Conservation (phyloP, 2,888 invertebrate genomes). For the Monopis laevigella region DNA sequence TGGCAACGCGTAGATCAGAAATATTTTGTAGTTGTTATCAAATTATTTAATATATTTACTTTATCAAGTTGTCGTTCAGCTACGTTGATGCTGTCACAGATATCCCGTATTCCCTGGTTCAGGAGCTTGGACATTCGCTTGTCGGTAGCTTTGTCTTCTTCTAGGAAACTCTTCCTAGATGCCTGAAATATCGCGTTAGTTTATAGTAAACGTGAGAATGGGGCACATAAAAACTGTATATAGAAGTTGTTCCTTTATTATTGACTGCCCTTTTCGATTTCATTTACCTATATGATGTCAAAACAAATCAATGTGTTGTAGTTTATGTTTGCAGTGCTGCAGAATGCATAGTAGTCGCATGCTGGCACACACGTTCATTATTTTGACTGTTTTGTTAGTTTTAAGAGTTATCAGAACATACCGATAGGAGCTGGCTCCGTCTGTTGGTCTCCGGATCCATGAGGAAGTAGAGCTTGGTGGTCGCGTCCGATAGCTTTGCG, state of each 20-base stretch:
- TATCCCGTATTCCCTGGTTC: neutral
- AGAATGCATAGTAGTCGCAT: too few species aligned
- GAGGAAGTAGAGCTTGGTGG: conserved; percentile 42
- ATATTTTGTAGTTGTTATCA: neutral
- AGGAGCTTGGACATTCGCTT: neutral
- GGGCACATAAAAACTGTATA: too few species aligned
- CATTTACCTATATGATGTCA: too few species aligned
- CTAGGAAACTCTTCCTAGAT: conserved; percentile 8
- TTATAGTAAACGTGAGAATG: too few species aligned
- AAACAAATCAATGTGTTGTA: too few species aligned
- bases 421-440: conserved; percentile 33
- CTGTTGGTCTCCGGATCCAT: conserved; percentile 32
- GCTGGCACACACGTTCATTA: too few species aligned
- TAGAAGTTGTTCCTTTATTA: too few species aligned
- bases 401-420: too few species aligned
- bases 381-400: too few species aligned
- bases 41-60: neutral
- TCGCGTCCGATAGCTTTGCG: conserved; percentile 38
- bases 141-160: neutral
- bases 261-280: too few species aligned
- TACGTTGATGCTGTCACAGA: neutral
- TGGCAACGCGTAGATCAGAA: too few species aligned
- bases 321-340: too few species aligned
- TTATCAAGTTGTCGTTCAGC: neutral
- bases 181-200: neutral